phyloP scores from a whole-genome alignment of 2,113 vertebrate genomes.

The Hippoglossus stenolepis region DNA sequence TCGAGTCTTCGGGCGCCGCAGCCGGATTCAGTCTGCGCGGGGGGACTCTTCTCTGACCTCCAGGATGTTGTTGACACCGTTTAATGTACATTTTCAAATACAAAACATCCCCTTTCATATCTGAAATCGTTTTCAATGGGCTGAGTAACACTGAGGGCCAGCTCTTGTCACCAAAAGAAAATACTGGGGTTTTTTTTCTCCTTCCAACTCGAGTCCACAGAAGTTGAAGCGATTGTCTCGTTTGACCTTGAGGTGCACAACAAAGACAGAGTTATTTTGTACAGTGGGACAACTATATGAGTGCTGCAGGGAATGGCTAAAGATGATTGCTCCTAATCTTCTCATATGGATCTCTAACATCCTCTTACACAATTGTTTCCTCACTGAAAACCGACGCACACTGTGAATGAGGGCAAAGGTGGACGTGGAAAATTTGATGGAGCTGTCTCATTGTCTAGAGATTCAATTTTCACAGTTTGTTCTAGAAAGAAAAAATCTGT shows the following conservation, averaged over 20 bases:
- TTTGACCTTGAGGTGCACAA: slow-evolving; percentile 70
- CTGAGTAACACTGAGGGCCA: slow-evolving; percentile 55
- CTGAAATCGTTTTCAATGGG: slow-evolving; percentile 71
- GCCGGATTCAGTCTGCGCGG: slow-evolving; percentile 72
- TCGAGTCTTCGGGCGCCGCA: slow-evolving; percentile 60
- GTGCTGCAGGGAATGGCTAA: slow-evolving; percentile 45
- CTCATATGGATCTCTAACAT: slow-evolving; percentile 48
- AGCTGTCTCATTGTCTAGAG: slow-evolving; percentile 53
- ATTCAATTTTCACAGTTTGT: slow-evolving; percentile 74
- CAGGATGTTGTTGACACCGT: slow-evolving; percentile 76
- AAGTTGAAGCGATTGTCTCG: slow-evolving; percentile 61
- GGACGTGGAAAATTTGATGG: slow-evolving; percentile 56
- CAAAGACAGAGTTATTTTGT: slow-evolving; percentile 66
- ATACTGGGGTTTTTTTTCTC: slow-evolving; percentile 44
- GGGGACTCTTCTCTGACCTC: slow-evolving; percentile 78
- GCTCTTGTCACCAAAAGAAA: slow-evolving; percentile 72
- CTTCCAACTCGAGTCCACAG: slow-evolving; percentile 28
- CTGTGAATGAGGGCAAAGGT: slow-evolving; percentile 56
- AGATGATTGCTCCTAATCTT: slow-evolving; percentile 60
- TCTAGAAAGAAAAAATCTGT: slow-evolving; percentile 41
- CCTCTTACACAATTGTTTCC: slow-evolving; percentile 64
- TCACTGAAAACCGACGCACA: slow-evolving; percentile 56
- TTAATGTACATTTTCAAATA: slow-evolving; percentile 82
- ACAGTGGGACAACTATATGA: slow-evolving; percentile 50
- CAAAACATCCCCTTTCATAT: slow-evolving; percentile 74